Base-by-base conservation (phyloP, 2,888 invertebrate species). In the Oxystoma pomonae region DNA sequence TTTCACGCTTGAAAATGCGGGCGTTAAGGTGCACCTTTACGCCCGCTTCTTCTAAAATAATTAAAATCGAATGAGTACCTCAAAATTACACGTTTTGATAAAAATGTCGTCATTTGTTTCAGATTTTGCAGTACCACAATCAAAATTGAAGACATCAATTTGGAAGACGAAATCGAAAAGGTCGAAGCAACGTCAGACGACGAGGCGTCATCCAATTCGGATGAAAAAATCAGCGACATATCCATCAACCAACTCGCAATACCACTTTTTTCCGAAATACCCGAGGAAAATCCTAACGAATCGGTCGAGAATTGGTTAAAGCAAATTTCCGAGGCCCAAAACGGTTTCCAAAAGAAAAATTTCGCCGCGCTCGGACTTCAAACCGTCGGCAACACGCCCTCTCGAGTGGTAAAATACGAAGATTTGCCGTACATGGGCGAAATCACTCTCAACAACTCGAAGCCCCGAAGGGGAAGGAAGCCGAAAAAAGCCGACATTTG, bases 401-500 rank as follows among this genome's bases (percentile, higher is more conserved):
- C 70, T 76, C 76, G 82, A 65, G 83, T 87, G 20, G 84, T 91
- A 70, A 90, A 90, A 55, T 93, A 91, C 75, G 88, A 91, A 55
- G 93, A 94, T 74, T 80, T 94, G 56, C 94, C 94, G 0, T 94
- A 94, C 79, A 94, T 94, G 94, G 94, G 94, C 0, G 94, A 94
- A 77, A 93, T 94, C 84, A 94, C 94, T 0, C 79, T 94, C 61
- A 93, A 94, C 75, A 92, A 94, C 78, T 91, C 90, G 16, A 91
- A 93, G 71, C 94, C 94, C 0, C 81, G 94, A 50, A 83, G 95
- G 66, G 94, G 94, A 0, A 83, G 94, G 17, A 95, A 95, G 75
- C 95, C 94, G 0, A 94, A 94, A 76, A 94, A 95, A 78, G 93
- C 94, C 0, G 94, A 94, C 74, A 95, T 95, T 69, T 94, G 94